These are phyloP conservation scores for Lasioglossum albipes DNA, from an alignment of 1,140 invertebrate genomes.

Conservation along the genomic window DNA sequence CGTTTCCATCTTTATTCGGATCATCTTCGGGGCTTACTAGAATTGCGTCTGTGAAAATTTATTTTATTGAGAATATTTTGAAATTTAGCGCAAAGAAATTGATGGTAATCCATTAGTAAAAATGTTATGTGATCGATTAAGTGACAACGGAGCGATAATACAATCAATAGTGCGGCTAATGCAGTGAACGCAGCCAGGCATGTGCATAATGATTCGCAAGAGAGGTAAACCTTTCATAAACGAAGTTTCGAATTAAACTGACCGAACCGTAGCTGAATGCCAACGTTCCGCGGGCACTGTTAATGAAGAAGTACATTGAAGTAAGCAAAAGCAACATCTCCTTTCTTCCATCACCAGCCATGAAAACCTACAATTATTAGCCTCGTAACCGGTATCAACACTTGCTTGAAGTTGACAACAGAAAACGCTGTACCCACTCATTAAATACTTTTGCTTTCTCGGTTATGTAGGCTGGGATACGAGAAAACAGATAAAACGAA, in stretches of 20 bases:
- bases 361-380: slow-evolving; percentile 41
- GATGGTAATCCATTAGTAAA: too few relatives aligned
- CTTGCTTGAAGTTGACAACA: slow-evolving; percentile 39
- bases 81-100: too few relatives aligned
- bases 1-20: too few relatives aligned
- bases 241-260: not conserved
- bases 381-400: slow-evolving; percentile 42
- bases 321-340: slow-evolving; percentile 27
- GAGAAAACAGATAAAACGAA: slow-evolving; percentile 20
- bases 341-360: slow-evolving; percentile 34
- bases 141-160: too few relatives aligned
- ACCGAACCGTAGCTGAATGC: not conserved
- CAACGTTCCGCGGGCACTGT: not conserved
- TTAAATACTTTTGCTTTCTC: slow-evolving; percentile 40
- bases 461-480: slow-evolving; percentile 17
- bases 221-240: too few relatives aligned
- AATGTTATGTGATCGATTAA: too few relatives aligned
- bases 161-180: too few relatives aligned
- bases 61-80: too few relatives aligned
- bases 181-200: too few relatives aligned
- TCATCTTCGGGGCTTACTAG: too few relatives aligned
- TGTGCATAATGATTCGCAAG: too few relatives aligned
- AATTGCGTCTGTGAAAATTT: too few relatives aligned
- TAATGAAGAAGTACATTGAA: slow-evolving; percentile 39
- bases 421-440: slow-evolving; percentile 30